Conservation (phyloP, 2,797 vertebrate species). For the Pelochelys cantorii region DNA sequence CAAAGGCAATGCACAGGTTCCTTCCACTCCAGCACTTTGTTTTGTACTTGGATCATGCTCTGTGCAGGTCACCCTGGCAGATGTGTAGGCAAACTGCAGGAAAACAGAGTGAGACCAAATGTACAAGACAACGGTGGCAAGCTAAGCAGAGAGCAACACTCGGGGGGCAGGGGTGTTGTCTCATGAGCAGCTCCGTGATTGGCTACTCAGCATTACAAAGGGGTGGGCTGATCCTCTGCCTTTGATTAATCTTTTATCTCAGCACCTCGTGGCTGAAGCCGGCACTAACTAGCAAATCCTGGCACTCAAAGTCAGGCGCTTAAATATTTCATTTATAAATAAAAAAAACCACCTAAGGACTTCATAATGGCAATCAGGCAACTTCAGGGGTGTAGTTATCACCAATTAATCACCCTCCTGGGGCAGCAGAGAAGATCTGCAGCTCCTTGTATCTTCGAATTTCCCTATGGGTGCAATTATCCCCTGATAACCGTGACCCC, state of each 20-base stretch:
- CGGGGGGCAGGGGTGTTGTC: neutral
- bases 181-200: neutral
- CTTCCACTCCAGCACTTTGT: neutral
- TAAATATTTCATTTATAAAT: conserved; percentile 78
- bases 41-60: neutral
- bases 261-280: conserved; percentile 68
- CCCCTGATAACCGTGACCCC: neutral
- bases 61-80: neutral
- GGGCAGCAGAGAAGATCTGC: conserved; percentile 37
- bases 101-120: neutral
- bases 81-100: neutral
- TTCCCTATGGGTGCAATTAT: conserved; percentile 71
- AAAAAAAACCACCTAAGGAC: conserved; percentile 54
- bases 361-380: conserved; percentile 68
- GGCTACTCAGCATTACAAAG: conserved; percentile 66
- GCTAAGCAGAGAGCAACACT: neutral
- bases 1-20: neutral
- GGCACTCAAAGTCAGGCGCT: conserved; percentile 68
- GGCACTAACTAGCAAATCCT: conserved; percentile 65
- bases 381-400: conserved; percentile 54
- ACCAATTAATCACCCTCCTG: conserved; percentile 68
- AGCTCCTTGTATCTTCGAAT: conserved; percentile 61
- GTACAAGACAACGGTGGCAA: conserved; percentile 5
- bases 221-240: conserved; percentile 57
- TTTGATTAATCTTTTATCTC: conserved; percentile 78